These are phyloP conservation scores for Tinamus major DNA, from an alignment of 2,797 vertebrate species.

Conservation along the genomic window DNA sequence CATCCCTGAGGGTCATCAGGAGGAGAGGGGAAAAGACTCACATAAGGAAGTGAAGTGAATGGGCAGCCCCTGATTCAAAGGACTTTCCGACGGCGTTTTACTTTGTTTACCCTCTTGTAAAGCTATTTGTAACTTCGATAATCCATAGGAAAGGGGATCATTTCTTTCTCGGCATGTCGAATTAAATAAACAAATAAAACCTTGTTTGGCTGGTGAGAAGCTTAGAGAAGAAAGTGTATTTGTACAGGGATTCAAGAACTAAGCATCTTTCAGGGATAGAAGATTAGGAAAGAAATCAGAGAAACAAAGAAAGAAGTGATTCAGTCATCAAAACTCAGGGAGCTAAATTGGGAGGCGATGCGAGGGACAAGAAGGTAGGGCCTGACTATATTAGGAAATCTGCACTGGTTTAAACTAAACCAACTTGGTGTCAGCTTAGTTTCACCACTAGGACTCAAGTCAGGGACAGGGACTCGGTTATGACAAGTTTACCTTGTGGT, in stretches of 20 bases:
- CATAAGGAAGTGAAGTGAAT: neutral
- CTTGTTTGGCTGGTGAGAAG: slow-evolving; percentile 68
- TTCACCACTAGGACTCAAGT: neutral
- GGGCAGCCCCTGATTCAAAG: slow-evolving; percentile 51
- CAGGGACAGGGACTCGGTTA: neutral
- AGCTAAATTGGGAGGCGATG: slow-evolving; percentile 18
- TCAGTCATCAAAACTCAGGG: slow-evolving; percentile 52
- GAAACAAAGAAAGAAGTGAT: slow-evolving; percentile 57
- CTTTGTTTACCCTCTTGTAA: slow-evolving; percentile 74
- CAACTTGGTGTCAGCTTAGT: slow-evolving; percentile 3
- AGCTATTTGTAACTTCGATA: slow-evolving; percentile 69
- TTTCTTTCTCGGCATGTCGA: slow-evolving; percentile 67
- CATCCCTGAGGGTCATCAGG: neutral
- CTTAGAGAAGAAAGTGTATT: slow-evolving; percentile 69
- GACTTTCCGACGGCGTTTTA: slow-evolving; percentile 47
- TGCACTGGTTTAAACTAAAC: slow-evolving; percentile 22
- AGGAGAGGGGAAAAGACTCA: neutral
- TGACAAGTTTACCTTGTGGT: neutral
- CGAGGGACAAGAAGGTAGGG: slow-evolving; percentile 7
- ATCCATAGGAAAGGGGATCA: slow-evolving; percentile 74
- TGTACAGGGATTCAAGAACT: slow-evolving; percentile 68
- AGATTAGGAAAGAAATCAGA: slow-evolving; percentile 72
- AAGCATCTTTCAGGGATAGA: slow-evolving; percentile 67
- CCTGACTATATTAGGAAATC: slow-evolving; percentile 66
- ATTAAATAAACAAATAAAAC: slow-evolving; percentile 78